A percentile compares a stretch with the other conserved stretches of the same genome.
Evolutionary conservation across 1,140 invertebrate genomes (phyloP).

Genomic region (Phthorimaea operculella): DNA sequence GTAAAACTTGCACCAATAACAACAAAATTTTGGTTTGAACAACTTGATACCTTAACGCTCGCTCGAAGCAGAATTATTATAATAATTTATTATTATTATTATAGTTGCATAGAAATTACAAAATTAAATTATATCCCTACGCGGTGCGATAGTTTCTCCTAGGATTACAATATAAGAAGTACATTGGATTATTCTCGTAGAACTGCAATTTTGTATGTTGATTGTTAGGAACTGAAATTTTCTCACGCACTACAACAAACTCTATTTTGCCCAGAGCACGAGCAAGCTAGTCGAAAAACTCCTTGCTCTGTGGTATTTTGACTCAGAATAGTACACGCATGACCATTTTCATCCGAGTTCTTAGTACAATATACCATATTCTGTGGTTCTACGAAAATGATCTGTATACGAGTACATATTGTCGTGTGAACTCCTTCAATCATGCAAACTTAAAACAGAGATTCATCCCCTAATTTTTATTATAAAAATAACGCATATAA

Average conservation of each 20-base stretch:
- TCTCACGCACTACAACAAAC: too few species aligned
- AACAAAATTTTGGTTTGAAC: constrained; percentile 66
- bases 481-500: constrained; percentile 7
- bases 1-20: constrained; percentile 67
- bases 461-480: constrained; percentile 8
- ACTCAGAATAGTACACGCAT: too few species aligned
- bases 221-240: background rate
- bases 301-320: too few species aligned
- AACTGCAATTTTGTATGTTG: background rate
- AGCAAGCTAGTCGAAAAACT: too few species aligned
- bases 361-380: too few species aligned
- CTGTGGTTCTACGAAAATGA: too few species aligned
- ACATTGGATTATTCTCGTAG: constrained; percentile 12
- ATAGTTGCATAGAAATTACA: constrained; percentile 36
- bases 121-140: constrained; percentile 36
- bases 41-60: constrained; percentile 55
- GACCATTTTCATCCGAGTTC: too few species aligned
- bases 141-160: constrained; percentile 39
- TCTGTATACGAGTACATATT: background rate
- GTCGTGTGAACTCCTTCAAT: constrained; percentile 15
- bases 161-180: constrained; percentile 14
- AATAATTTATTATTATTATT: constrained; percentile 12
- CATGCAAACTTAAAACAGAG: constrained; percentile 17
- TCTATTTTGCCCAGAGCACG: too few species aligned
- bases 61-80: constrained; percentile 54